A percentile compares a stretch with the other conserved stretches of the same genome.
These are phyloP conservation scores for Arnoldichthys spilopterus DNA, from an alignment of 2,797 vertebrate genomes.

Conservation along the genomic window DNA sequence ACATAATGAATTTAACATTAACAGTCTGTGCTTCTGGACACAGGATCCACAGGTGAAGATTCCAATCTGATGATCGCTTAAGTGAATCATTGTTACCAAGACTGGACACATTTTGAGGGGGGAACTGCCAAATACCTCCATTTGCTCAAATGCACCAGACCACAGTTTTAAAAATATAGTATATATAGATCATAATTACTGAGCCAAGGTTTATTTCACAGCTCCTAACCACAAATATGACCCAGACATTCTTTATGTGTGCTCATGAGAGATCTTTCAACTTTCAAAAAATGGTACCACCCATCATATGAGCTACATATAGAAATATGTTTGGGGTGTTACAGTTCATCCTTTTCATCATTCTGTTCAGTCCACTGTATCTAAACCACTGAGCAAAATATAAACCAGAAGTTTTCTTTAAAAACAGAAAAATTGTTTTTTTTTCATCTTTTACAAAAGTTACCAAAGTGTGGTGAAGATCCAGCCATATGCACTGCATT, in stretches of 20 bases:
- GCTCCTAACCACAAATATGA: conserved; percentile 6
- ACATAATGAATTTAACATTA: conserved; percentile 20
- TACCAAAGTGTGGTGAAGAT: too few species aligned
- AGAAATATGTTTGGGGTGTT: not conserved
- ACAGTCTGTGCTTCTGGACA: not conserved
- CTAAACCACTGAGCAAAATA: too few species aligned
- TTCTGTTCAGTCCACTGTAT: not conserved
- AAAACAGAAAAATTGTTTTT: too few species aligned
- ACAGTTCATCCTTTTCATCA: not conserved
- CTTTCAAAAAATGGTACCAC: not conserved
- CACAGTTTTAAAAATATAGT: conserved; percentile 76
- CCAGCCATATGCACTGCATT: too few species aligned
- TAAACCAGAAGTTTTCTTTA: too few species aligned
- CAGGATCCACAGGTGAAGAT: conserved; percentile 13
- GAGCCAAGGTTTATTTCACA: conserved; percentile 61
- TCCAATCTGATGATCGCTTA: conserved; percentile 8
- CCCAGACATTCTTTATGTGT: conserved; percentile 10
- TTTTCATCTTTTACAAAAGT: too few species aligned
- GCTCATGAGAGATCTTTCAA: not conserved
- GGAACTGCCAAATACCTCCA: conserved; percentile 67
- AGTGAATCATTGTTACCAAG: conserved; percentile 25
- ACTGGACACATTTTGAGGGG: conserved; percentile 36
- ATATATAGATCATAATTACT: conserved; percentile 68
- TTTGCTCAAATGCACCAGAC: conserved; percentile 61
- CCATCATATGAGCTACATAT: not conserved